Conservation (phyloP, 2,797 vertebrate genomes). For the Lepus oiostolus region DNA sequence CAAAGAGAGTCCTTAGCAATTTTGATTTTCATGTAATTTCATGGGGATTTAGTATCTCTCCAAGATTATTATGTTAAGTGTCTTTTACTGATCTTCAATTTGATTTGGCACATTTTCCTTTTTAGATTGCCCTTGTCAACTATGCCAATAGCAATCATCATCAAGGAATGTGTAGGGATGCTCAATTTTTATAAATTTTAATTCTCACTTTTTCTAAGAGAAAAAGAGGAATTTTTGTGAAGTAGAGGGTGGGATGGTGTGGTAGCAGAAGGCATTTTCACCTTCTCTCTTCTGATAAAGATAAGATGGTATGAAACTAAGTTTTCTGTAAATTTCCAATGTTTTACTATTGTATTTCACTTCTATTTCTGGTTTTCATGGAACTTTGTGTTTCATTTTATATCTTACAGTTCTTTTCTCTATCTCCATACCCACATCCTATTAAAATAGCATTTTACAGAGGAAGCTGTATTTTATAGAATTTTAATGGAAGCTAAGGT, state of each 20-base stretch:
- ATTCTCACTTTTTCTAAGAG: neutral
- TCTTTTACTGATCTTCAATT: slow-evolving; percentile 36
- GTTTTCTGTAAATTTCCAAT: neutral
- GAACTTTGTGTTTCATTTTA: slow-evolving; percentile 20
- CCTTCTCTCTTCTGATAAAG: neutral
- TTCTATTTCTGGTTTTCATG: neutral
- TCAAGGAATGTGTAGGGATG: neutral
- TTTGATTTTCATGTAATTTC: slow-evolving; percentile 21
- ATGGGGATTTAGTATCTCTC: neutral
- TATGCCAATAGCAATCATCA: neutral
- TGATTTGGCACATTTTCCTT: neutral
- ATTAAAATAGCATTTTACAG: neutral
- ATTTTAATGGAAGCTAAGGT: slow-evolving; percentile 2
- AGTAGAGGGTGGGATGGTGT: accelerated
- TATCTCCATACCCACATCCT: neutral
- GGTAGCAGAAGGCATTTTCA: neutral
- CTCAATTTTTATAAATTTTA: neutral
- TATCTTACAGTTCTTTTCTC: neutral
- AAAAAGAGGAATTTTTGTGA: neutral
- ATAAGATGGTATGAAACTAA: neutral
- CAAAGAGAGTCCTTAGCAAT: slow-evolving; percentile 32
- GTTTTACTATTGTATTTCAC: neutral
- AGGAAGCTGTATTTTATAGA: neutral
- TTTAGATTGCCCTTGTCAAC: neutral
- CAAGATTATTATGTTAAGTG: neutral